phyloP scores from a whole-genome alignment of 2,797 vertebrate species.

The Crypturellus tataupa region DNA sequence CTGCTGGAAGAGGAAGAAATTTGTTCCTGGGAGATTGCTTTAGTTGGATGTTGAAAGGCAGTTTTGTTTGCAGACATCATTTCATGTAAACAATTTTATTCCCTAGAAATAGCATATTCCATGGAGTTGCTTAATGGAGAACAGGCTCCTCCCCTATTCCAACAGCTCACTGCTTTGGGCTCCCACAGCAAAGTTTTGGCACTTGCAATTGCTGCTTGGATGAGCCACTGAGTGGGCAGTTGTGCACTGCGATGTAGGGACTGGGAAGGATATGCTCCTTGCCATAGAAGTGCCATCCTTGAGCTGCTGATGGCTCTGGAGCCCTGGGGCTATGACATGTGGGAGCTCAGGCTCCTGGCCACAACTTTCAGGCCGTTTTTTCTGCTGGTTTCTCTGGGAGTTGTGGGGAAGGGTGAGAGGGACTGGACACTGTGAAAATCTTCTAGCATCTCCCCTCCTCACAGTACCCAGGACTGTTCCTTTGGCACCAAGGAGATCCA shows the following conservation, averaged over 20 bases:
- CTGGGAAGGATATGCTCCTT: background rate
- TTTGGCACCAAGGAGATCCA: fast-evolving
- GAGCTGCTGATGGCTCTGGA: background rate
- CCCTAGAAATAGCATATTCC: background rate
- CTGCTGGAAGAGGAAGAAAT: background rate
- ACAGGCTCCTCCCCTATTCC: no score
- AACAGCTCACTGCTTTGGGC: background rate
- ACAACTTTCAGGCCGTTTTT: background rate
- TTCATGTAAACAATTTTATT: background rate
- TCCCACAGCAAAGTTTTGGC: background rate
- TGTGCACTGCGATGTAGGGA: background rate
- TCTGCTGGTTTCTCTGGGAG: background rate
- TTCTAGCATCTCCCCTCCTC: background rate
- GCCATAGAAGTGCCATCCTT: background rate
- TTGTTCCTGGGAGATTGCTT: background rate
- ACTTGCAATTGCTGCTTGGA: background rate
- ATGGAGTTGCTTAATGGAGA: background rate
- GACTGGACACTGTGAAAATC: background rate
- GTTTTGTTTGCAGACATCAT: background rate
- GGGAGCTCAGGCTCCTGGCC: fast-evolving
- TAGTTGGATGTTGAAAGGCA: background rate
- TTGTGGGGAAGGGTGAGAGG: background rate
- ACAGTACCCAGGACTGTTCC: background rate
- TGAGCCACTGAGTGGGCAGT: background rate
- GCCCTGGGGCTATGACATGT: fast-evolving